These are phyloP conservation scores for Ectropis grisescens DNA, from an alignment of 1,140 invertebrate species.

Conservation along the genomic window DNA sequence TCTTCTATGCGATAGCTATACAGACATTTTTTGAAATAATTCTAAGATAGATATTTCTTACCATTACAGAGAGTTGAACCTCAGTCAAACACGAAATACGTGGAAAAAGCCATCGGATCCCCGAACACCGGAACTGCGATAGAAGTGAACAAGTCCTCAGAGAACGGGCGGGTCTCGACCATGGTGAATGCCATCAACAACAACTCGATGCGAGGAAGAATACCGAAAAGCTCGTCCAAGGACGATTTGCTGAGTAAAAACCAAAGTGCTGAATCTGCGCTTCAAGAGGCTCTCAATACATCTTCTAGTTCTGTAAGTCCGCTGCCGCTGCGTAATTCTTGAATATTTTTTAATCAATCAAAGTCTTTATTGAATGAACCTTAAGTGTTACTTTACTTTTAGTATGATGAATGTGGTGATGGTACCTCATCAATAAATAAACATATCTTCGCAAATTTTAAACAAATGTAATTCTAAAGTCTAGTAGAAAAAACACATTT, in stretches of 20 bases:
- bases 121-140: conserved; percentile 19
- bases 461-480: too few species aligned
- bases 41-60: too few species aligned
- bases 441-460: too few species aligned
- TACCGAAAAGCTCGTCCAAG: conserved; percentile 61
- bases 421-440: too few species aligned
- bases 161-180: conserved; percentile 57
- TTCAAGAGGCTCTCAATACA: conserved; percentile 60
- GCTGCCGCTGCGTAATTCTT: too few species aligned
- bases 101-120: conserved; percentile 51
- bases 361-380: too few species aligned
- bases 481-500: background rate
- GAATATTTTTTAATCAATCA: too few species aligned
- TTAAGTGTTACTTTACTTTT: too few species aligned
- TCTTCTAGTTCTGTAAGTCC: conserved; percentile 54
- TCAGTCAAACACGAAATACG: conserved; percentile 57
- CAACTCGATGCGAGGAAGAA: conserved; percentile 37
- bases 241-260: conserved; percentile 57
- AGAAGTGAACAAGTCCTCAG: conserved; percentile 20
- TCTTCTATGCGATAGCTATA: too few species aligned
- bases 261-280: conserved; percentile 36
- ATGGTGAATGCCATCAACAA: conserved; percentile 63
- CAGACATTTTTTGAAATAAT: too few species aligned
- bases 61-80: conserved; percentile 62
- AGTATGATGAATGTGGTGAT: too few species aligned